Percentiles rank a stretch among this genome's conserved stretches.
phyloP scores from a whole-genome alignment of 2,113 vertebrate genomes.

The Psilopsiagon aymara region DNA sequence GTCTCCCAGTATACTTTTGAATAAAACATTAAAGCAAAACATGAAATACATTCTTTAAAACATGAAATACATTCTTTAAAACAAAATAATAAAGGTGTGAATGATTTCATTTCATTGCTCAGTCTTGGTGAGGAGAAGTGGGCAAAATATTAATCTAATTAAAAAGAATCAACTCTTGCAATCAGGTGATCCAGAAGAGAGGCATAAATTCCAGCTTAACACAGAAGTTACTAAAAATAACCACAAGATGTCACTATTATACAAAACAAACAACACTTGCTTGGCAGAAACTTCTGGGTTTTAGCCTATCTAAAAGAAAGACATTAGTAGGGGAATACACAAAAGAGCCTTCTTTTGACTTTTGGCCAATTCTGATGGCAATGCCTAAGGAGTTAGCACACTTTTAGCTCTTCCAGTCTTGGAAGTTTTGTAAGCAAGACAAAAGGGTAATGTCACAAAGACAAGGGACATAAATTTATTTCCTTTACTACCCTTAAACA shows the following conservation, averaged over 20 bases:
- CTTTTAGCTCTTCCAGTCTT: background rate
- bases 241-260: slow-evolving; percentile 53
- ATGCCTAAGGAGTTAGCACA: background rate
- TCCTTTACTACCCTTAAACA: background rate
- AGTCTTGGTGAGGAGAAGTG: background rate
- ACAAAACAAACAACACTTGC: background rate
- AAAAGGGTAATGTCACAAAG: background rate
- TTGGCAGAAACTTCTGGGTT: background rate
- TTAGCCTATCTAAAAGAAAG: background rate
- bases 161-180: background rate
- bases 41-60: background rate
- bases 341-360: background rate
- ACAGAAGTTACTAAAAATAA: background rate
- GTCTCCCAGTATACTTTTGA: background rate
- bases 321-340: accelerated
- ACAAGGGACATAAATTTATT: background rate
- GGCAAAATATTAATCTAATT: background rate
- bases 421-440: background rate
- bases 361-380: background rate
- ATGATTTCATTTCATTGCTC: background rate
- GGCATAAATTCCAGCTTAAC: background rate
- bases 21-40: background rate
- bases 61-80: background rate
- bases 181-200: background rate
- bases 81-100: background rate